A percentile compares a stretch with the other conserved stretches of the same genome.
phyloP scores from a whole-genome alignment of 2,797 vertebrate genomes.

The Phrynocephalus forsythii region DNA sequence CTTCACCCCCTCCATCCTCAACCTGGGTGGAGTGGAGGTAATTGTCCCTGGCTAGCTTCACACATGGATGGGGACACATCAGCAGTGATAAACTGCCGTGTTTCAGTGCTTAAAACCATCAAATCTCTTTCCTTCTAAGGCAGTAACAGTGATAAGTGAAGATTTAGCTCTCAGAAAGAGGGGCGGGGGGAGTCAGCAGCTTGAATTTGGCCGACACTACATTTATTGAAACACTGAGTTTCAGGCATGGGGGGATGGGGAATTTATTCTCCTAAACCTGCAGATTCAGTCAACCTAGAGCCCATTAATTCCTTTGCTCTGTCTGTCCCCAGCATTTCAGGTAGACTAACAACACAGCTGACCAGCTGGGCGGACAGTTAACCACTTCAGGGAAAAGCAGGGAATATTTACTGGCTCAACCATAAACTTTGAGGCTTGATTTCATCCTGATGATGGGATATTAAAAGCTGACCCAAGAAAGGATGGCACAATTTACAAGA shows the following conservation, averaged over 20 bases:
- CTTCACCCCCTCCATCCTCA: not conserved
- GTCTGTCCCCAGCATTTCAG: not conserved
- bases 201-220: not conserved
- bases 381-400: not conserved
- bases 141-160: not conserved
- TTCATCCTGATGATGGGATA: not conserved
- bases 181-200: not conserved
- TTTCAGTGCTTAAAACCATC: not conserved
- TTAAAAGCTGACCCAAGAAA: not conserved
- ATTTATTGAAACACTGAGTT: not conserved
- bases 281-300: not conserved
- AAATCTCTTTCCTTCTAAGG: not conserved
- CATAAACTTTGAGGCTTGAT: not conserved
- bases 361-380: not conserved
- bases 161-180: not conserved
- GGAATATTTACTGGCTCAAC: not conserved
- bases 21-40: no score
- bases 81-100: not conserved
- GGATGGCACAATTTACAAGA: not conserved
- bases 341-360: not conserved
- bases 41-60: no score
- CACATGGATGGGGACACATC: not conserved
- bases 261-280: not conserved
- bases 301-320: not conserved
- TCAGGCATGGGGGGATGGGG: not conserved